Conservation (phyloP, 2,113 vertebrate genomes). For the Pica pica region DNA sequence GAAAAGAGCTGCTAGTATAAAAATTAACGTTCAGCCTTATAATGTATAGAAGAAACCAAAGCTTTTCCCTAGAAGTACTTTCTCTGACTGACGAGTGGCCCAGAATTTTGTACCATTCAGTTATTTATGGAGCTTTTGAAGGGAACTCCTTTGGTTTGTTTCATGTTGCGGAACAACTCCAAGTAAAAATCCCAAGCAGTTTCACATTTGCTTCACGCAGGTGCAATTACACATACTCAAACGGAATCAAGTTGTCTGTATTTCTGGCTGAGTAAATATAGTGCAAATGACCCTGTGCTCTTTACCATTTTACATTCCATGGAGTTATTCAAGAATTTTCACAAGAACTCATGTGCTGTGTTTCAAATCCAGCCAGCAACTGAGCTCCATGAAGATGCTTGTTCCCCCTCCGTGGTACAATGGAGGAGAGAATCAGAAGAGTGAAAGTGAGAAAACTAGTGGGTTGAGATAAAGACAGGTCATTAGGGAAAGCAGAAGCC, state of each 20-base stretch:
- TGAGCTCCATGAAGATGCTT: rapidly evolving
- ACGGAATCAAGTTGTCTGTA: not conserved
- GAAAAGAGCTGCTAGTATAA: not conserved
- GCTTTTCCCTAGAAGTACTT: not conserved
- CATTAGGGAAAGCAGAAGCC: not conserved
- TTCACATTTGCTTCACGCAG: not conserved
- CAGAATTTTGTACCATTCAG: not conserved
- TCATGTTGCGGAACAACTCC: not conserved
- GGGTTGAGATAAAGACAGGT: not conserved
- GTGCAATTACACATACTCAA: not conserved
- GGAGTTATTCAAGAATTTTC: not conserved
- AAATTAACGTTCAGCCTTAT: not conserved
- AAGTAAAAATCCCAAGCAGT: not conserved
- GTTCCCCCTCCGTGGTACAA: rapidly evolving
- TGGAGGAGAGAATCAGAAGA: not conserved
- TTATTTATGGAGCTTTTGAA: not conserved
- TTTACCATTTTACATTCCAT: not conserved
- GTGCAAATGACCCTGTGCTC: not conserved
- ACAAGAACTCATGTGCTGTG: not conserved
- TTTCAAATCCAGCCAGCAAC: not conserved
- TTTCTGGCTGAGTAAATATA: not conserved
- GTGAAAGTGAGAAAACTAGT: not conserved
- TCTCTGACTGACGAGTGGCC: not conserved
- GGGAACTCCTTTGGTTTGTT: not conserved
- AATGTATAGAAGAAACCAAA: not conserved